Evolutionary conservation across 1,140 invertebrate genomes (phyloP).

Genomic region (Drosophila miranda): DNA sequence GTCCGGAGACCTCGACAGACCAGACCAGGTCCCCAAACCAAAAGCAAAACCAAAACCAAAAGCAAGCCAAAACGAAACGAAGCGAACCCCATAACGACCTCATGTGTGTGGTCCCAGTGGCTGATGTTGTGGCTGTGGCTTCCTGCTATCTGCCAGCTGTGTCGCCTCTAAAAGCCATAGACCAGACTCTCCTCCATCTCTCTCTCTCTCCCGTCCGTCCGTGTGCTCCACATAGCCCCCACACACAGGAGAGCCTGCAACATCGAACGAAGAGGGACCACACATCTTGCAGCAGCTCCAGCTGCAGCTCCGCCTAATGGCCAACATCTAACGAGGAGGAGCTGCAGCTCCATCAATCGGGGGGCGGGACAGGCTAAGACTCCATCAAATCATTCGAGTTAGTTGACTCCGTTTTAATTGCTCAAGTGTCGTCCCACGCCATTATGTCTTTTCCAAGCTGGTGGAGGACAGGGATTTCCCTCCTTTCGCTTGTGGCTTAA

Average conservation of each 20-base stretch:
- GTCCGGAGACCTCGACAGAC: neutral
- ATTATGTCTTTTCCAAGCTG: slow-evolving; percentile 25
- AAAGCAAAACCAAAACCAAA: slow-evolving; percentile 4
- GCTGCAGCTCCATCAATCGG: slow-evolving; percentile 35
- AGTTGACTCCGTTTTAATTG: slow-evolving; percentile 63
- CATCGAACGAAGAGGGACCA: slow-evolving; percentile 45
- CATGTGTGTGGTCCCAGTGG: slow-evolving; percentile 67
- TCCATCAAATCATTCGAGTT: slow-evolving; percentile 63
- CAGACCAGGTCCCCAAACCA: slow-evolving; percentile 18
- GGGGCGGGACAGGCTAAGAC: too few species aligned
- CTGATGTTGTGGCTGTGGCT: slow-evolving; percentile 30
- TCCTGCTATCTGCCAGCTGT: slow-evolving; percentile 56
- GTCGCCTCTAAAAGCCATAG: slow-evolving; percentile 39
- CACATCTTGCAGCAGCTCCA: slow-evolving; percentile 37
- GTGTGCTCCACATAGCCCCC: slow-evolving; percentile 50
- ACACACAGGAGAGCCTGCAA: slow-evolving; percentile 16
- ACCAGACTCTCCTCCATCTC: slow-evolving; percentile 12
- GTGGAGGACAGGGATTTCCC: slow-evolving; percentile 4
- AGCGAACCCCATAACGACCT: slow-evolving; percentile 26
- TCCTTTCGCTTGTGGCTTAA: too few species aligned
- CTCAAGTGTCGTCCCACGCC: slow-evolving; percentile 50
- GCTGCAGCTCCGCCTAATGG: slow-evolving; percentile 33
- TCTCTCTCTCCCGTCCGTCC: slow-evolving; percentile 22
- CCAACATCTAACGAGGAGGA: slow-evolving; percentile 42
- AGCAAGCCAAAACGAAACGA: slow-evolving; percentile 15